Evolutionary conservation across 2,797 vertebrate genomes (phyloP), one percentile per base, ranked within the genome.

Genomic region (Morus bassanus): DNA sequence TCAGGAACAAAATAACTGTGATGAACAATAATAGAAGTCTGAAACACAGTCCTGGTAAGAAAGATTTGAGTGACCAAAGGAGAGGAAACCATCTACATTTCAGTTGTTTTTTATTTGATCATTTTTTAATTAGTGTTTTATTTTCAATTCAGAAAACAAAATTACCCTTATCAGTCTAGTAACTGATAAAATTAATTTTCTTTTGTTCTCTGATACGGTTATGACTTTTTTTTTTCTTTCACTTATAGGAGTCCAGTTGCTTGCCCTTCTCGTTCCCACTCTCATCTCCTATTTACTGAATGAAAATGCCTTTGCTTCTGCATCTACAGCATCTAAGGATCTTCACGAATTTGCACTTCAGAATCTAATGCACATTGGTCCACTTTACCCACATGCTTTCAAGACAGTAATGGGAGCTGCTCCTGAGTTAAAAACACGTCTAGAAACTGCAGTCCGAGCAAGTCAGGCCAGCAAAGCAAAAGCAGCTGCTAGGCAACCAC

Each of bases 321-420:
- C 99, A 24, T 95, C 98, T 51, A 92, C 98, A 54, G 95, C 98
- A 95, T 99, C 99, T 85, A 99, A 98, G 96, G 98, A 98, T 89
- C 99, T 99, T 88, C 99, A 99, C 4, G 99, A 99, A 85, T 99
- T 99, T 97, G 99, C 99, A 59, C 99, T 99, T 83, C 99, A 99
- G 97, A 99, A 99, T 96, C 98, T 99, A 91, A 99, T 99, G 99
- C 99, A 98, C 65, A 99, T 99, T 75, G 99, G 99, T 39, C 99
- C 99, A 33, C 98, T 99, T 75, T 99, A 99, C 93, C 99, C 99
- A 54, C 98, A 98, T 48, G 99, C 99, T 96, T 99, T 99, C 98
- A 99, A 99, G 97, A 98, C 98, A 27, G 99, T 99, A 41, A 99
- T 99, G 93, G 99, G 99, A 92, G 99, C 99, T 24, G 99, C 99